Evolutionary conservation across 1,140 invertebrate species (phyloP).

Genomic region (Tetraneura akinire): DNA sequence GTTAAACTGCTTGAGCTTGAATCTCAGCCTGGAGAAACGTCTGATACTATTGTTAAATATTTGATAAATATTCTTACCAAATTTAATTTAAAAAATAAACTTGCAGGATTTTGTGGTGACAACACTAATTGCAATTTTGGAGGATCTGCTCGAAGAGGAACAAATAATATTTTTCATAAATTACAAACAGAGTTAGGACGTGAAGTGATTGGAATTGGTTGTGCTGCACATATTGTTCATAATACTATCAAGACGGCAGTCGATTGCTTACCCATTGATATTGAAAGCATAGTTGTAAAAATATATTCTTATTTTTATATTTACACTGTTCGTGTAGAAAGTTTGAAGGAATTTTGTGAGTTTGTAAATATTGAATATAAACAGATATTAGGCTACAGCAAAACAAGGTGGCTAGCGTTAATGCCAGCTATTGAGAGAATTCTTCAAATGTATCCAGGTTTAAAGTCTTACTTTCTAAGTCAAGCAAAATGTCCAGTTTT

Average conservation of each 20-base stretch:
- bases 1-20: slow-evolving; percentile 55
- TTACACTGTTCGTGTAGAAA: slow-evolving; percentile 55
- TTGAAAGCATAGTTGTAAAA: slow-evolving; percentile 56
- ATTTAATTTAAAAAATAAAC: slow-evolving; percentile 45
- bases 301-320: slow-evolving; percentile 57
- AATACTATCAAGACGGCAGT: slow-evolving; percentile 53
- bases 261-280: slow-evolving; percentile 55
- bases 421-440: slow-evolving; percentile 54
- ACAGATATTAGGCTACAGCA: background rate
- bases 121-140: too few species aligned
- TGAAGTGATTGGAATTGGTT: slow-evolving; percentile 53
- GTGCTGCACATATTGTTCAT: slow-evolving; percentile 55
- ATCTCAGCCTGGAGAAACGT: slow-evolving; percentile 49
- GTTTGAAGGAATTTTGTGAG: slow-evolving; percentile 56
- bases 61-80: slow-evolving; percentile 46
- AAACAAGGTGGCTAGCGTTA: background rate
- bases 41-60: slow-evolving; percentile 40
- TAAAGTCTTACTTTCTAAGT: slow-evolving; percentile 56
- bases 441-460: slow-evolving; percentile 54
- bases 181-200: background rate
- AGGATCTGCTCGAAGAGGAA: too few species aligned
- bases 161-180: too few species aligned
- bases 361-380: slow-evolving; percentile 48
- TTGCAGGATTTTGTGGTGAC: too few species aligned
- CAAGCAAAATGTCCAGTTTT: slow-evolving; percentile 55